Evolutionary conservation across 30 jellyfish, hydroid and myxozoan species (phyloP).

Genomic region (Aurelia aurita): DNA sequence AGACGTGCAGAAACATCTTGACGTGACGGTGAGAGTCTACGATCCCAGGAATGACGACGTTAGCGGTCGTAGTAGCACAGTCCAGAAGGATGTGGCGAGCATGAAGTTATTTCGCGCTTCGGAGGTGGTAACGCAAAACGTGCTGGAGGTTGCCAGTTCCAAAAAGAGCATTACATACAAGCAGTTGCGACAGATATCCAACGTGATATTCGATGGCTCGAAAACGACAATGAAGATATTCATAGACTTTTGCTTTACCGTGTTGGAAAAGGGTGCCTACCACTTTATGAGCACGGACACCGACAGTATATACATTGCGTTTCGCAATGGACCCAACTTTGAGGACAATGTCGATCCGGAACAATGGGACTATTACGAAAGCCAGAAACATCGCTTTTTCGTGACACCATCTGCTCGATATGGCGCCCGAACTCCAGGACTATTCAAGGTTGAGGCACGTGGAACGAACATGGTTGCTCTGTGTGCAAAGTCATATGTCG

Average conservation of each 20-base stretch:
- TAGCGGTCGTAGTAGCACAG: too few species aligned
- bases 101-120: not conserved
- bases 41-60: not conserved
- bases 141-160: not conserved
- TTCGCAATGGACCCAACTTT: not conserved
- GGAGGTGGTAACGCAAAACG: not conserved
- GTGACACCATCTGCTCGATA: not conserved
- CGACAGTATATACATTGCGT: not conserved
- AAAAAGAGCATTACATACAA: not conserved
- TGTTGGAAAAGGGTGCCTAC: not conserved
- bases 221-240: not conserved
- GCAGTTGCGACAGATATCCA: not conserved
- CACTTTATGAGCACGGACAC: not conserved
- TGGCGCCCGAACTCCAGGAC: not conserved
- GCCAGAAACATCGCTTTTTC: not conserved
- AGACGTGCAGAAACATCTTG: not conserved
- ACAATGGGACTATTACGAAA: not conserved
- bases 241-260: not conserved
- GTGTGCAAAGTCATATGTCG: not conserved
- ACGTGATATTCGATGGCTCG: not conserved
- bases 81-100: not conserved
- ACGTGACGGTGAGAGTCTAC: not conserved
- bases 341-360: not conserved
- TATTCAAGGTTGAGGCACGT: not conserved
- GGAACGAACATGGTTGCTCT: not conserved